Conservation (phyloP, 1,140 invertebrate species). For the Aphis craccivora region DNA sequence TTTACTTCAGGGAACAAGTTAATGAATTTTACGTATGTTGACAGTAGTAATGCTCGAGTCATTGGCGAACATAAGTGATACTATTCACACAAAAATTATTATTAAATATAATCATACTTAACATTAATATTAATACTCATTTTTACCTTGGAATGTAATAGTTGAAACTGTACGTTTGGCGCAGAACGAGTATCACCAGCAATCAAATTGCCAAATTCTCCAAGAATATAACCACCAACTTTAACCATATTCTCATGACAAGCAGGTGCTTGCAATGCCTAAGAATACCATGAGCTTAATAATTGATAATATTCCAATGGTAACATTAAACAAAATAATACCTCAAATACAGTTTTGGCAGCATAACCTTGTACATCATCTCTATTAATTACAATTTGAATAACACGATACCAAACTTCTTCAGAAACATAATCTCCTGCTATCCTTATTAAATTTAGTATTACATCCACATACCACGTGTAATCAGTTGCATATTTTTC, state of each 20-base stretch:
- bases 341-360: conserved; percentile 98
- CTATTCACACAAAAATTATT: conserved; percentile 64
- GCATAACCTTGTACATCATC: conserved; percentile 99
- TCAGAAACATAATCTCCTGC: conserved; percentile 98
- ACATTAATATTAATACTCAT: not conserved
- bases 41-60: conserved; percentile 93
- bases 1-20: conserved; percentile 99
- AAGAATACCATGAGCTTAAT: conserved; percentile 40
- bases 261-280: conserved; percentile 95
- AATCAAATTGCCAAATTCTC: conserved; percentile 99
- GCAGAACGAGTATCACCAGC: conserved; percentile 97
- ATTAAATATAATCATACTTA: not conserved
- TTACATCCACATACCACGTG: conserved; percentile 99
- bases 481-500: conserved; percentile 99
- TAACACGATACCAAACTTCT: conserved; percentile 99
- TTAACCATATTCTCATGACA: conserved; percentile 99
- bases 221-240: conserved; percentile 99
- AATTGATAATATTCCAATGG: conserved; percentile 8
- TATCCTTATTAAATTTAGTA: conserved; percentile 98
- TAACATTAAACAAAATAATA: conserved; percentile 62
- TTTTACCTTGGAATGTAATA: conserved; percentile 90
- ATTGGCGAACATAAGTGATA: conserved; percentile 97
- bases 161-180: conserved; percentile 93
- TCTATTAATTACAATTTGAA: conserved; percentile 99
- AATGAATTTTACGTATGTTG: conserved; percentile 99